Base-by-base conservation (phyloP, 2,888 invertebrate genomes). In the Calephelis perditalis region DNA sequence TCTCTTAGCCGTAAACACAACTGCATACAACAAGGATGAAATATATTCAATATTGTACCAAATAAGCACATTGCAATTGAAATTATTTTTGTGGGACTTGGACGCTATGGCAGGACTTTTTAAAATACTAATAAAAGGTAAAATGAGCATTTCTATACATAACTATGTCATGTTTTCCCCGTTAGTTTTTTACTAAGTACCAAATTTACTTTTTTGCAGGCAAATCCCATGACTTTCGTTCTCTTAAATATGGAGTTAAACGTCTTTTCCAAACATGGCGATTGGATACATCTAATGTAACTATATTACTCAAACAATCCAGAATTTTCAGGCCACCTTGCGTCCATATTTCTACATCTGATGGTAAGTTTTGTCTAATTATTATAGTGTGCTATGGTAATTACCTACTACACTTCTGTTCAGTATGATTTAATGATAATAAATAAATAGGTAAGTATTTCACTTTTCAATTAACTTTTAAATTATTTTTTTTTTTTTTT, bases 301-400 rank as follows among this genome's bases (percentile, higher is more conserved):
- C 70, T 0, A 70, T 68, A 1, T 57, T 86, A 7, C 15, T 84
- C 4, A 68, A 67, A 1, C 77, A 83, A 11, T 56, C 84, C 0
- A 71, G 77, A 8, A 67, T 86, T 0, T 81, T 81, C 47, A 67
- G 86, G n/a, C 86, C 86, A 0, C 79, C 81, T 0, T 86, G 86
- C 49, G 62, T 70, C 0, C 49, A 62, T 9, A 65, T 68, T 2
- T 65, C 68, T 9, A 61, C 61, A 5, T 43, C 35, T 36, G 65
- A 64, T 15, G 66, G 68, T 68, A 63, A 59, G 49, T 37, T 36
- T 36, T 40, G 40, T 40, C 6, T 40, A 5, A 40, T 5, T 26
- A 26, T 40, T 40, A 40, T 6, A 40, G 8, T 40, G 40, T 6
- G 1, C 40, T 40, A 40, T 7, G 40, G 2, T 40, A 40, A 40